A percentile compares a stretch with the other conserved stretches of the same genome.
Conservation (phyloP, 2,113 vertebrate genomes). For the Micronisus gabar region DNA sequence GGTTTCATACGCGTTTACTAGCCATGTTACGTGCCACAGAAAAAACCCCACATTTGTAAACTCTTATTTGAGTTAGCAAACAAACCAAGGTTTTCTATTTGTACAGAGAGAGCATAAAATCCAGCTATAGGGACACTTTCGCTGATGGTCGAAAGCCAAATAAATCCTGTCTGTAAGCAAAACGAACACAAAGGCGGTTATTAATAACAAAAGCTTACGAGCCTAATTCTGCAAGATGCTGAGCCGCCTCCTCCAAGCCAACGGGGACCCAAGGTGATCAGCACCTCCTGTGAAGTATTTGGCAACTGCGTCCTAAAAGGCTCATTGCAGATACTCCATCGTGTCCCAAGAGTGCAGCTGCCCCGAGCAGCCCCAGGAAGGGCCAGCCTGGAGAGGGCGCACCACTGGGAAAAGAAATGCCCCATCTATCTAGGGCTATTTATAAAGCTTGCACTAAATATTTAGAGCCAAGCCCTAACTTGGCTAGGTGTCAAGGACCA, state of each 20-base stretch:
- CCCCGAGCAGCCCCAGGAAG: background rate
- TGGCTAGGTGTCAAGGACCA: slow-evolving; percentile 43
- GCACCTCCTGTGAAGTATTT: background rate
- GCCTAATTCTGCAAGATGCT: slow-evolving; percentile 6
- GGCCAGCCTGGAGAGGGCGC: background rate
- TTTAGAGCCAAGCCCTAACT: slow-evolving; percentile 4
- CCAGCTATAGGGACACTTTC: background rate
- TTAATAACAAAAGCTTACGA: slow-evolving; percentile 33
- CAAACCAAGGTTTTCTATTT: slow-evolving; percentile 16
- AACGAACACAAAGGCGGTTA: background rate
- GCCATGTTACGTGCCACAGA: background rate
- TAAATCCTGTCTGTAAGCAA: slow-evolving; percentile 22
- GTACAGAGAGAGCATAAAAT: background rate
- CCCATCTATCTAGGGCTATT: background rate
- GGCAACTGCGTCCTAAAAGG: background rate
- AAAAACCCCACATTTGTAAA: background rate
- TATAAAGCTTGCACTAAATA: slow-evolving; percentile 1
- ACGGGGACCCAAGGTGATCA: background rate
- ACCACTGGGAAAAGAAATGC: background rate
- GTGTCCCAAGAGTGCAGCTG: background rate
- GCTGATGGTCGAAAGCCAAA: background rate
- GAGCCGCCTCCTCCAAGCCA: background rate
- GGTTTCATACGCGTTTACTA: background rate
- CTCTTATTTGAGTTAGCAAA: slow-evolving; percentile 5
- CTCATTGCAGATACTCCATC: background rate